These are phyloP conservation scores for Misgurnus mizolepis DNA, from an alignment of 2,113 vertebrate species.

Conservation along the genomic window DNA sequence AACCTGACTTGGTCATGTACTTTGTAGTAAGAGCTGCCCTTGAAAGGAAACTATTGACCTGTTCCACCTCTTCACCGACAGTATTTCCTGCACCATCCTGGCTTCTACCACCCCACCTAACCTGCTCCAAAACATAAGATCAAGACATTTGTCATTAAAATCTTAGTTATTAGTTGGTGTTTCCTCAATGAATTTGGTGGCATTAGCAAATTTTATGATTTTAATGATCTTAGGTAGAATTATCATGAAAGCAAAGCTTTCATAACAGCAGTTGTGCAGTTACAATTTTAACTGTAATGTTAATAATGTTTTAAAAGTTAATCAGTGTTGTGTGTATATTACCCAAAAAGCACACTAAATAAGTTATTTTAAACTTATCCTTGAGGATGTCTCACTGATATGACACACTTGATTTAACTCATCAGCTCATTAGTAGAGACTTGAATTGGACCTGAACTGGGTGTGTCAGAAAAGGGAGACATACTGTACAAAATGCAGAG, in stretches of 20 bases:
- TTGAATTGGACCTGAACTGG: neutral
- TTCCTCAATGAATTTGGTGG: neutral
- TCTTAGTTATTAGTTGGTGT: neutral
- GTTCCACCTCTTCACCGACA: constrained; percentile 8
- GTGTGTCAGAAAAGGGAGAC: neutral
- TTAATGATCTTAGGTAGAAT: no score
- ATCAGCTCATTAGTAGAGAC: neutral
- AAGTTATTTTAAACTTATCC: no score
- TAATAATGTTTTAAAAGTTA: no score
- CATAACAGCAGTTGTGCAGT: no score
- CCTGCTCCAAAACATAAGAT: constrained; percentile 20
- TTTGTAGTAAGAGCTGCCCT: constrained; percentile 34
- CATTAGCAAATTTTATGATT: neutral
- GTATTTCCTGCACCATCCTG: constrained; percentile 28
- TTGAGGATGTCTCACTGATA: no score
- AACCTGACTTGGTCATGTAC: constrained; percentile 39
- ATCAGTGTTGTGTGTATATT: no score
- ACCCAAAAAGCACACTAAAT: no score
- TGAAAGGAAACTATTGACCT: constrained; percentile 13
- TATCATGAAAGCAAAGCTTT: no score
- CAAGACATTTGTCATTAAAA: neutral
- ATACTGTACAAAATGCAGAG: neutral
- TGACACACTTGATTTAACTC: no score
- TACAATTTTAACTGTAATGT: no score
- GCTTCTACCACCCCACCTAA: constrained; percentile 28